These are phyloP conservation scores for Dicrostonyx torquatus DNA, from an alignment of 2,797 vertebrate species.

Conservation along the genomic window DNA sequence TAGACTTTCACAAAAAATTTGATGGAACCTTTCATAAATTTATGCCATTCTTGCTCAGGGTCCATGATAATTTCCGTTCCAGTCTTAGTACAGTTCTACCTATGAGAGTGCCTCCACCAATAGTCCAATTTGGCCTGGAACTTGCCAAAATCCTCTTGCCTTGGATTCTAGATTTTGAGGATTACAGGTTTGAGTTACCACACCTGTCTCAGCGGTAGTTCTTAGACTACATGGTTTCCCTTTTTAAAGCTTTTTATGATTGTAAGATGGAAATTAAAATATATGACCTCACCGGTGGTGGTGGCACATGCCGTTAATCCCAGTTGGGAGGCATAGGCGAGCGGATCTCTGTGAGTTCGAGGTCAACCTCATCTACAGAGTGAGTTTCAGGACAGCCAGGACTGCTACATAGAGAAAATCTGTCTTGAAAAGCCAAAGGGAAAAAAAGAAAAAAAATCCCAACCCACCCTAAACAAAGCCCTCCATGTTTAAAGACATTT, in stretches of 20 bases:
- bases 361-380: too few species aligned
- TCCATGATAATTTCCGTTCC: background rate
- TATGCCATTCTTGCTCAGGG: background rate
- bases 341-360: too few species aligned
- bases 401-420: too few species aligned
- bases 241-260: slow-evolving; percentile 46
- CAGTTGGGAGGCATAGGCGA: too few species aligned
- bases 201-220: background rate
- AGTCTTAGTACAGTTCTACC: background rate
- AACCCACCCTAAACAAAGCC: too few species aligned
- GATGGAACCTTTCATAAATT: background rate
- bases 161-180: background rate
- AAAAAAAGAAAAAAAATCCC: too few species aligned
- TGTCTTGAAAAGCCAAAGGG: too few species aligned
- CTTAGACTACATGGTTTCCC: slow-evolving; percentile 13
- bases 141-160: background rate
- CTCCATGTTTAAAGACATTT: slow-evolving; percentile 46
- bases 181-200: background rate
- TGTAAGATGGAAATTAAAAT: slow-evolving; percentile 58
- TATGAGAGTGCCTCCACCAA: background rate
- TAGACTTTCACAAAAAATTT: background rate
- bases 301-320: too few species aligned
- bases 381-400: too few species aligned
- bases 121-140: background rate
- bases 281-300: background rate